Evolutionary conservation across 2,888 invertebrate species (phyloP), one percentile per base, ranked within the genome.

Genomic region (Bombyx huttoni): DNA sequence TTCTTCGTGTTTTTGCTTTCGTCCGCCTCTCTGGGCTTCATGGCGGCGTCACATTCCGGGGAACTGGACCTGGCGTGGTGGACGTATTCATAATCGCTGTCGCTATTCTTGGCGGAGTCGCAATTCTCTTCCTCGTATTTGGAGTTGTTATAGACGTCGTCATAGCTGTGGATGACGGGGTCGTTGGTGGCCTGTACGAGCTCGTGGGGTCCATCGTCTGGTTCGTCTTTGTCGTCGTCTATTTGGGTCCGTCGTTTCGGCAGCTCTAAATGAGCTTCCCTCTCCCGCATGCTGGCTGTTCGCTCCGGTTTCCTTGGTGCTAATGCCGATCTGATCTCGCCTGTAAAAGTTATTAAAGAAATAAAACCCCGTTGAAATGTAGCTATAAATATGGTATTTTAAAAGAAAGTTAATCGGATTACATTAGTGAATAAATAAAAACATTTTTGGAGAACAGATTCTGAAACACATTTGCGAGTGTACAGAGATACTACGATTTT

Each of bases 301-400:
- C 96, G 89, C 75, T 95, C 95, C 13, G 96, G 96, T 78, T 96
- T 96, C 53, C 94, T 91, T 12, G 94, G 94, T 51, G 94, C 93
- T 64, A 96, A 90, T 54, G 93, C 91, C 72, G 94, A 94, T 75
- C 96, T 90, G 62, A 94, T 94, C 89, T 95, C 95, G 75, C 96
- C 94, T 93, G 78, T 57, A 78, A 81, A 3, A 40, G 40, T 1
- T 40, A 40, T 1, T 40, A 5, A 8, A 12, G 6, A 6, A 40
- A 40, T 40, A 35, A 9, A 35, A 35, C 35, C 7, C 7, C 9
- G 9, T 35, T 40, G 40, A 40, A 1, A 7, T 40, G 24, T 24
- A n/a, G 1, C 24, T 40, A 40, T 40, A 40, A 6, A 40, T 3
- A 24, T 3, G 24, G 24, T 24, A 24, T 24, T 24, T 24, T 24